phyloP scores from a whole-genome alignment of 2,113 vertebrate species.

The Atlantisia rogersi region DNA sequence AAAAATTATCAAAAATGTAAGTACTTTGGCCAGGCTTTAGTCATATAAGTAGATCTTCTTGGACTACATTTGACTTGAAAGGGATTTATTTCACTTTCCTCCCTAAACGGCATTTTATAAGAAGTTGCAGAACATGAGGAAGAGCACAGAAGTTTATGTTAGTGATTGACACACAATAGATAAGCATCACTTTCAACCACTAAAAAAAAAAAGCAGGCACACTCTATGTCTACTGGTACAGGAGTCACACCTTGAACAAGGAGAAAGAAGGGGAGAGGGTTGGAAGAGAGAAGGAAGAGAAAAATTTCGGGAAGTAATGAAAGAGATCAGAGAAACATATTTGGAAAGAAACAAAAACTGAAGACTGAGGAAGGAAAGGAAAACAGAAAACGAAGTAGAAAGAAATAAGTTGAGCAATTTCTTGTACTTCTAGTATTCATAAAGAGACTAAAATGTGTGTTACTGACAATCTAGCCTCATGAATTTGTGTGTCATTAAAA shows the following conservation, averaged over 20 bases:
- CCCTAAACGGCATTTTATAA: background rate
- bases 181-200: background rate
- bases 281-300: background rate
- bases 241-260: background rate
- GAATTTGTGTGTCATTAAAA: background rate
- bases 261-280: background rate
- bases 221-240: background rate
- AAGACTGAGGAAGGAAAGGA: background rate
- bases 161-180: background rate
- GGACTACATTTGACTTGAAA: background rate
- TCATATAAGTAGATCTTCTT: background rate
- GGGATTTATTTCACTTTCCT: background rate
- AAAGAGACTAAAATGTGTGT: background rate
- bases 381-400: background rate
- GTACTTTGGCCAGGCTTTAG: background rate
- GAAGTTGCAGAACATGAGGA: background rate
- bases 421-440: background rate
- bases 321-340: background rate
- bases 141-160: background rate
- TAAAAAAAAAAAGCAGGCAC: background rate
- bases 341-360: background rate
- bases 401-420: background rate
- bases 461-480: background rate
- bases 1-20: background rate
- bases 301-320: background rate